Base-by-base conservation (phyloP, 2,113 vertebrate genomes). In the Odontesthes bonariensis region DNA sequence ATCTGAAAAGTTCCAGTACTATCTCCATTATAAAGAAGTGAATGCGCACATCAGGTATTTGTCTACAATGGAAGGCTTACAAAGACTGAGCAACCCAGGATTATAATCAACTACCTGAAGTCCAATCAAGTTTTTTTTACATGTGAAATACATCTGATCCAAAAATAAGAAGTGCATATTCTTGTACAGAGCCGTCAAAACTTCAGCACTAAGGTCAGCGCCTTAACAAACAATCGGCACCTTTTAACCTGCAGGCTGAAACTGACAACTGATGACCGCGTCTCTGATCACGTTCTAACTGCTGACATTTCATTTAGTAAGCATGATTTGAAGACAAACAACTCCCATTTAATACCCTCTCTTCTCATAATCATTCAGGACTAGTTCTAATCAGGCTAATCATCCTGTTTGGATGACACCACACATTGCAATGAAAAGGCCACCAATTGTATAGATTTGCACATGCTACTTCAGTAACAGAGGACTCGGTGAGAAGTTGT, bases 141-240 rank as follows among this genome's bases (percentile, higher is more conserved):
- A 27, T 27, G 3, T 27, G 27, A 27, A 27, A 27, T 27, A 27
- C 2, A 1, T 27, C n/a, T n/a, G n/a, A 27, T 27, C 27, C 27
- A 27, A 27, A 27, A 27, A 27, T 27, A 27, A 44, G 13, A 54
- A 14, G 16, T 32, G 38, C 19, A 27, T 27, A 27, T 5, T 8
- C 8, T 35, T 5, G 3, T n/a, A 51, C 8, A 31, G 49, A 51
- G 61, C 23, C 9, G 56, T 38, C 5, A 13, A 16, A 27, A 64
- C 22, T 87, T 89, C 89, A 92, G 90, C 81, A 89, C 89, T 88
- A 86, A 77, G 89, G 88, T 73, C 89, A 92, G 86, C 86, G 38
- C 69, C 87, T 11, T 17, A 4, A 54, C 0, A 4, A 54, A 0
- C 16, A 7, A 55, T 11, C n/a, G 27, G 22, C 61, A 51, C 19